phyloP scores from a whole-genome alignment of 1,140 invertebrate genomes.

The Platyscapa corneri region DNA sequence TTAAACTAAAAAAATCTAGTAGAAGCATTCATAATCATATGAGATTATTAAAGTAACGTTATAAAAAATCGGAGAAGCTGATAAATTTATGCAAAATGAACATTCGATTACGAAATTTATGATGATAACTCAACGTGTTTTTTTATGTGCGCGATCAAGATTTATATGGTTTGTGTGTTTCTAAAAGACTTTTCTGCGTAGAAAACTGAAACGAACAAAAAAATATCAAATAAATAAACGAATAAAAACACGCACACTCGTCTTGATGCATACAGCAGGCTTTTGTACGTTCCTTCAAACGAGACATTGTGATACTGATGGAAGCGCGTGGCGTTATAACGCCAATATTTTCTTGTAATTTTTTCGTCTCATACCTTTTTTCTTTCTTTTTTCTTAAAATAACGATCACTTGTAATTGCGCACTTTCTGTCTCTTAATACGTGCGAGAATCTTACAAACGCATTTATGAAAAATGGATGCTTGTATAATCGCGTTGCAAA shows the following conservation, averaged over 20 bases:
- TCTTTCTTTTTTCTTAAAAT: constrained; percentile 28
- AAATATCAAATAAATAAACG: constrained; percentile 14
- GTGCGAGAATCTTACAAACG: constrained; percentile 47
- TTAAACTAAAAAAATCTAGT: constrained; percentile 29
- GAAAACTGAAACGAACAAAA: background rate
- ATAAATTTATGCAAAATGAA: background rate
- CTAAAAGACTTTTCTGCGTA: constrained; percentile 28
- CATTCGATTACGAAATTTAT: background rate
- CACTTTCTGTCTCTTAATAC: constrained; percentile 44
- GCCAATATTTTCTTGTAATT: constrained; percentile 51
- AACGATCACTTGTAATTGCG: constrained; percentile 42
- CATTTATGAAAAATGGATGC: constrained; percentile 40
- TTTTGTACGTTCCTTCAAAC: constrained; percentile 72
- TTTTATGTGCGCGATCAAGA: background rate
- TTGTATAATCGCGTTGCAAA: constrained; percentile 44
- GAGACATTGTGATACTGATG: constrained; percentile 74
- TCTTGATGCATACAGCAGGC: constrained; percentile 59
- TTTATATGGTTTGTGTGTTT: constrained; percentile 40
- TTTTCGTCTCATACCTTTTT: constrained; percentile 45
- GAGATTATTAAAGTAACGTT: constrained; percentile 17
- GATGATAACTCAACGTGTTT: background rate
- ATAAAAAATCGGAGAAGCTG: background rate
- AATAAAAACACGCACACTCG: constrained; percentile 51
- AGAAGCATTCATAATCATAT: constrained; percentile 44
- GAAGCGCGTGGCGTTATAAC: constrained; percentile 59